phyloP scores from a whole-genome alignment of 2,888 invertebrate species.

The Heliconius charithonia region DNA sequence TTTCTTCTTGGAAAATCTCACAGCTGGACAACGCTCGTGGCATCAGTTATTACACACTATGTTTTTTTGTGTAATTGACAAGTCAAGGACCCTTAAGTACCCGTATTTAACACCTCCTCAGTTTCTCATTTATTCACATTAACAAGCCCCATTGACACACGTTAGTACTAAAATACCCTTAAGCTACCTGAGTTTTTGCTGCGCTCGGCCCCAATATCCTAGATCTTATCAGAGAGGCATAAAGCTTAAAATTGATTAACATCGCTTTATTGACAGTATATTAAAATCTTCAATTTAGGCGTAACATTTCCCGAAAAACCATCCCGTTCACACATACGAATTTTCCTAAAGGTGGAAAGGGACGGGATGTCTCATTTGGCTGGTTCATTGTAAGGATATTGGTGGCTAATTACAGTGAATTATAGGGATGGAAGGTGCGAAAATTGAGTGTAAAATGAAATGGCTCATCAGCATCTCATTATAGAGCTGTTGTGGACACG shows the following conservation, averaged over 20 bases:
- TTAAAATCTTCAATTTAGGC: conserved; percentile 25
- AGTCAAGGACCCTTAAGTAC: conserved; percentile 48
- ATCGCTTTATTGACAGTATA: conserved; percentile 25
- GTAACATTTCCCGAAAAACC: conserved; percentile 45
- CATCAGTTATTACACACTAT: conserved; percentile 43
- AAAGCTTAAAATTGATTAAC: conserved; percentile 34
- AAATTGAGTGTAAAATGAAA: conserved; percentile 75
- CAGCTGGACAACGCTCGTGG: conserved; percentile 47
- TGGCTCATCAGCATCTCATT: conserved; percentile 55
- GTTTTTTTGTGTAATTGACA: conserved; percentile 45
- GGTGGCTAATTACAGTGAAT: conserved; percentile 66
- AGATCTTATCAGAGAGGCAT: conserved; percentile 19
- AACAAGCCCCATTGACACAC: conserved; percentile 51
- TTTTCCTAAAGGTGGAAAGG: conserved; percentile 42
- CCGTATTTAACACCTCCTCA: conserved; percentile 54
- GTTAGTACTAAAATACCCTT: conserved; percentile 42
- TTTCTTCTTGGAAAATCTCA: conserved; percentile 47
- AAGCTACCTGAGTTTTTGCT: conserved; percentile 30
- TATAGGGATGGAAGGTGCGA: conserved; percentile 71
- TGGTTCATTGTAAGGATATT: conserved; percentile 48
- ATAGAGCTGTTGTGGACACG: conserved; percentile 51
- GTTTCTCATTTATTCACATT: conserved; percentile 54
- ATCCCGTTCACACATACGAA: conserved; percentile 41
- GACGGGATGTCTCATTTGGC: conserved; percentile 46
- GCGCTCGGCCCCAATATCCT: neutral